phyloP scores from a whole-genome alignment of 2,888 invertebrate genomes.

The Capitulum mitella region DNA sequence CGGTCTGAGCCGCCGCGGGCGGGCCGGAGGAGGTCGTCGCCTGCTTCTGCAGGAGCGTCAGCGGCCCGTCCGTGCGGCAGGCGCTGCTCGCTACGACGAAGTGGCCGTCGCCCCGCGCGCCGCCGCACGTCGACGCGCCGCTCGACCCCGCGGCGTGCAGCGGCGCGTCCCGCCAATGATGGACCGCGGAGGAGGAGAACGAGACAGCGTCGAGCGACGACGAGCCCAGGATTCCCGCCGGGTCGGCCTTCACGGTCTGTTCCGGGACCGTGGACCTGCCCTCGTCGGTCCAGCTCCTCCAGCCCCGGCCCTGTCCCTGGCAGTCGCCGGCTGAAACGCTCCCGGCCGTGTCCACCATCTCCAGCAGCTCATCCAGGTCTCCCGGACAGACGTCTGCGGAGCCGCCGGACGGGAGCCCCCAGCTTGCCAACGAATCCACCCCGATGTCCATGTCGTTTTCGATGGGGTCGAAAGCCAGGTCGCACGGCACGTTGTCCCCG shows the following conservation, averaged over 20 bases:
- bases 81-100: neutral
- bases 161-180: neutral
- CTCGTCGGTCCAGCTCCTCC: too few species aligned
- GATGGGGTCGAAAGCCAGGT: neutral
- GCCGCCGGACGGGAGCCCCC: accelerated
- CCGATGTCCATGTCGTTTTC: neutral
- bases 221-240: neutral
- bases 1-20: neutral
- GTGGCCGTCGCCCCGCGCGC: neutral
- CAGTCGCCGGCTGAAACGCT: neutral
- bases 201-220: neutral
- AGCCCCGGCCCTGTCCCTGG: too few species aligned
- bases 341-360: neutral
- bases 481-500: neutral
- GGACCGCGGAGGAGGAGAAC: neutral
- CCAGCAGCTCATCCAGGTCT: neutral
- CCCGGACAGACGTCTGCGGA: neutral
- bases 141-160: too few species aligned
- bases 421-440: too few species aligned
- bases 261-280: too few species aligned
- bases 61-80: neutral
- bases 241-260: neutral
- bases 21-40: neutral
- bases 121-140: neutral
- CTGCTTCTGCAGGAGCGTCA: neutral